Evolutionary conservation across 2,113 vertebrate genomes (phyloP).

Genomic region (Cariama cristata): DNA sequence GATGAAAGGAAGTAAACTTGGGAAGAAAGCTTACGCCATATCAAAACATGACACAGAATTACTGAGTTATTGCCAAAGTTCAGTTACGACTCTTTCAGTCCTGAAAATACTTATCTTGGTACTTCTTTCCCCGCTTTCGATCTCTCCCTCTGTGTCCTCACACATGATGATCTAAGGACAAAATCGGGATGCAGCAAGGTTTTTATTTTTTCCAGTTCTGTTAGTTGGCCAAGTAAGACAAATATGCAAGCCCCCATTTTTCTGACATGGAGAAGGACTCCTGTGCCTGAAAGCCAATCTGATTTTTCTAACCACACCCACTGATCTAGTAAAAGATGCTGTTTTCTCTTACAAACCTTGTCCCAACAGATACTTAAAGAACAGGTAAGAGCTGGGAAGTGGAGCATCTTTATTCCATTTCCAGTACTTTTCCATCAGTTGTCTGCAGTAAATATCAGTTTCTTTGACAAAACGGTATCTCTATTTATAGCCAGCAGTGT

Average conservation of each 20-base stretch:
- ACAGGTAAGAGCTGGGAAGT: not conserved
- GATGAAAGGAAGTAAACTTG: not conserved
- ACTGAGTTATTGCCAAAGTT: not conserved
- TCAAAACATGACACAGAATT: not conserved
- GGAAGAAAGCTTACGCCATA: not conserved
- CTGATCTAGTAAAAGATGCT: not conserved
- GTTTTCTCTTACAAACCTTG: not conserved
- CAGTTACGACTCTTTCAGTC: not conserved
- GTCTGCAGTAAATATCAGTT: not conserved
- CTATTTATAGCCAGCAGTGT: not conserved
- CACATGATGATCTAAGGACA: accelerated
- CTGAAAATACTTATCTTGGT: not conserved
- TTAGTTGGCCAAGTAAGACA: not conserved
- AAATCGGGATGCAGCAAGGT: not conserved
- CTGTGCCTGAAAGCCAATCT: not conserved
- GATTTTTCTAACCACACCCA: not conserved
- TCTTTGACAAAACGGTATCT: not conserved
- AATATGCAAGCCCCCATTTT: not conserved
- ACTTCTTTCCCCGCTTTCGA: not conserved
- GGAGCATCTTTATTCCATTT: not conserved
- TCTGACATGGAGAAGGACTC: not conserved
- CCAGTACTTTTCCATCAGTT: not conserved
- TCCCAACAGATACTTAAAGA: not conserved
- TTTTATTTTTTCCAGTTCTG: not conserved
- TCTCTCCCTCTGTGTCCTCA: not conserved